These are phyloP conservation scores for Phrynocephalus guinanensis DNA, from an alignment of 2,797 vertebrate genomes.

Conservation along the genomic window DNA sequence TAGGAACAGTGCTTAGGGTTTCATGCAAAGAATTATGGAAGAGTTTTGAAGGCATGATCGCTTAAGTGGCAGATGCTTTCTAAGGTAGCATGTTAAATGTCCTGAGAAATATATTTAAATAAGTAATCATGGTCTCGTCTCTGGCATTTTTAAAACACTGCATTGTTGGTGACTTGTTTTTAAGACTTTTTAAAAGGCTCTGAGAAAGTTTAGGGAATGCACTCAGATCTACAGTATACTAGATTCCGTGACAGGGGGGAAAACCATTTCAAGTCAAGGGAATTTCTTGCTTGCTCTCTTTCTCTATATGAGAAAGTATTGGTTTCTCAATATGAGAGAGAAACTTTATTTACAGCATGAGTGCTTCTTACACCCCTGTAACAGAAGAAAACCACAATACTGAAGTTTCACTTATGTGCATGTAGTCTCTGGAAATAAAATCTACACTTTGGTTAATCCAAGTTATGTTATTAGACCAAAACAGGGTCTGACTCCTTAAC, in stretches of 20 bases:
- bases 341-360: not conserved
- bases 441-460: not conserved
- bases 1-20: not conserved
- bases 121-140: not conserved
- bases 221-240: not conserved
- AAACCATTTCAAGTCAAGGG: not conserved
- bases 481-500: not conserved
- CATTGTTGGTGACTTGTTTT: conserved; percentile 5
- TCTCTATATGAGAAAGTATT: not conserved
- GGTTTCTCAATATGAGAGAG: too few species aligned
- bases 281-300: not conserved
- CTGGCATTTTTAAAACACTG: not conserved
- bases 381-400: too few species aligned
- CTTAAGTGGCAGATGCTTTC: not conserved
- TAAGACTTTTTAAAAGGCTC: not conserved
- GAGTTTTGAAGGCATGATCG: not conserved
- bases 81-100: not conserved
- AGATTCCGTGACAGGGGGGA: not conserved
- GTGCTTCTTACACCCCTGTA: too few species aligned
- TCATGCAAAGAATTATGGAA: not conserved
- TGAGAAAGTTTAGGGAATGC: not conserved
- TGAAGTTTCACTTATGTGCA: too few species aligned
- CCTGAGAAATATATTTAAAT: not conserved
- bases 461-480: not conserved
- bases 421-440: not conserved